phyloP scores from a whole-genome alignment of 2,888 invertebrate genomes.

The Galerucella nymphaeae region DNA sequence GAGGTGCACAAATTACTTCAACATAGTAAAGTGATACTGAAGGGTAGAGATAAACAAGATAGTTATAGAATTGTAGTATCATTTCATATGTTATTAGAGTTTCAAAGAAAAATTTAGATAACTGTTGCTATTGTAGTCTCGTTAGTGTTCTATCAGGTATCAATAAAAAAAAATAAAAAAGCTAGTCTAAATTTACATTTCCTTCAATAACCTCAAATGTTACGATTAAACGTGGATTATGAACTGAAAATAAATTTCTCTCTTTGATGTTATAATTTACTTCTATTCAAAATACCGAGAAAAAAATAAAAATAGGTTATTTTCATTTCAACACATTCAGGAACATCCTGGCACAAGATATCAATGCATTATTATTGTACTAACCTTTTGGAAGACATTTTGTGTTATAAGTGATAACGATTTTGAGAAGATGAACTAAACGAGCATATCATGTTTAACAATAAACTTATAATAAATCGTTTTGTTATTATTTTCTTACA shows the following conservation, averaged over 20 bases:
- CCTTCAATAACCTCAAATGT: constrained; percentile 6
- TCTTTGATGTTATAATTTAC: constrained; percentile 28
- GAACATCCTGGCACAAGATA: constrained; percentile 44
- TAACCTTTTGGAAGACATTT: constrained; percentile 65
- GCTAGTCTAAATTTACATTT: not conserved
- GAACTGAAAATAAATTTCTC: constrained; percentile 26
- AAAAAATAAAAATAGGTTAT: constrained; percentile 29
- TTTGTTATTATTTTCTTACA: constrained; percentile 50
- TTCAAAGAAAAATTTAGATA: not conserved
- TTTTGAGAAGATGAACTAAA: constrained; percentile 48
- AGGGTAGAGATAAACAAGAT: no score
- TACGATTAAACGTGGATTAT: constrained; percentile 15
- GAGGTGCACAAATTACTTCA: no score
- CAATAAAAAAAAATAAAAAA: constrained; percentile 1
- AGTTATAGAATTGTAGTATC: not conserved
- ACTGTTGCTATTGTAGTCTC: not conserved
- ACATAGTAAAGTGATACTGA: no score
- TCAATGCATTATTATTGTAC: constrained; percentile 39
- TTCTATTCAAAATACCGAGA: constrained; percentile 16
- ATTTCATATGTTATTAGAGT: not conserved
- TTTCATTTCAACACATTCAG: constrained; percentile 17
- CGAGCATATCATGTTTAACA: constrained; percentile 54
- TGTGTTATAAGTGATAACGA: constrained; percentile 46
- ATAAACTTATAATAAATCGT: constrained; percentile 44
- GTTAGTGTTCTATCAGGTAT: constrained; percentile 5